Conservation (phyloP, 2,888 invertebrate genomes). For the Amblyjoppa proteus region DNA sequence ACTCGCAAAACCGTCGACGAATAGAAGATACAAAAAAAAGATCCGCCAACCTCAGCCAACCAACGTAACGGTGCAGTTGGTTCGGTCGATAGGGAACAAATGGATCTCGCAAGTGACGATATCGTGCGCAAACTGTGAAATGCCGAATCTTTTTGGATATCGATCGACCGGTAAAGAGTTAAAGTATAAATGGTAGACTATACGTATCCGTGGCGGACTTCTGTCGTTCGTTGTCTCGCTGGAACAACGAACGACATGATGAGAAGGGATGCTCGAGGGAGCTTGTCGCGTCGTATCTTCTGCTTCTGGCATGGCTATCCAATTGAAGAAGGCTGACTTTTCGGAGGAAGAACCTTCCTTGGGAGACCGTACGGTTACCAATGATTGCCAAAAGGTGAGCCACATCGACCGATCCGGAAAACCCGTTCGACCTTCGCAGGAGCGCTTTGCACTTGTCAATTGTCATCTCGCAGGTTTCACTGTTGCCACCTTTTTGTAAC, state of each 20-base stretch:
- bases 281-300: slow-evolving; percentile 22
- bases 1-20: background rate
- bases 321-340: slow-evolving; percentile 37
- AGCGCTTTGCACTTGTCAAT: slow-evolving; percentile 41
- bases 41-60: slow-evolving; percentile 74
- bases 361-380: slow-evolving; percentile 44
- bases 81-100: background rate
- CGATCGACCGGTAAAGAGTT: background rate
- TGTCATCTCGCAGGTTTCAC: slow-evolving; percentile 42
- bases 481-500: slow-evolving; percentile 51
- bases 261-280: slow-evolving; percentile 58
- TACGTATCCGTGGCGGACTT: too few relatives aligned
- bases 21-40: slow-evolving; percentile 76
- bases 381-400: slow-evolving; percentile 66
- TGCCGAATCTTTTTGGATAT: background rate
- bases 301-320: slow-evolving; percentile 31
- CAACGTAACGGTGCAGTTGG: too few relatives aligned
- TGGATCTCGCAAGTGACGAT: background rate
- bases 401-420: slow-evolving; percentile 46
- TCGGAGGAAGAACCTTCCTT: slow-evolving; percentile 29
- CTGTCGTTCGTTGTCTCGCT: too few relatives aligned
- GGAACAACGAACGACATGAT: background rate
- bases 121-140: background rate
- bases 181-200: too few relatives aligned
- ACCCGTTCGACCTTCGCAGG: slow-evolving; percentile 61